Evolutionary conservation across 2,797 vertebrate species (phyloP).

Genomic region (Leptatherina wallacei): DNA sequence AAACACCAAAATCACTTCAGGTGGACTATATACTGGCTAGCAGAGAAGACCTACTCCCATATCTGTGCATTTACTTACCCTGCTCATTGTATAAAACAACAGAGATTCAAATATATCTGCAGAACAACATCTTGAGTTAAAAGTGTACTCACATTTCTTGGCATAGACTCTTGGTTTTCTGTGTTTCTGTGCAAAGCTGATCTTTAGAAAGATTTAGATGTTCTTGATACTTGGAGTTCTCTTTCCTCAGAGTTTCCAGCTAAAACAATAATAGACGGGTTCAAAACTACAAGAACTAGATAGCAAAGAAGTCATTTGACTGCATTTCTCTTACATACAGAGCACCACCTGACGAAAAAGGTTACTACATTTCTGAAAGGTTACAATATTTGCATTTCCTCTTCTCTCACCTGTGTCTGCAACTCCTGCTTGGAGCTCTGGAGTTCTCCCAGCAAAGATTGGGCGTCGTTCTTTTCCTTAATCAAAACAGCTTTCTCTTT

Average conservation of each 20-base stretch:
- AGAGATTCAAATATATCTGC: neutral
- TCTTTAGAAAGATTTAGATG: constrained; percentile 88
- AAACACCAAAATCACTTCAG: constrained; percentile 13
- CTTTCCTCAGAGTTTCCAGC: constrained; percentile 88
- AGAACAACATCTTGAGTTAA: neutral
- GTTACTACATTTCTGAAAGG: neutral
- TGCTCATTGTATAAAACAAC: neutral
- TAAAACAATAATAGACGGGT: constrained; percentile 59
- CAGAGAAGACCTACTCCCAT: neutral
- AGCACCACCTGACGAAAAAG: neutral
- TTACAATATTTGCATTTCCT: neutral
- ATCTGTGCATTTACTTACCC: neutral
- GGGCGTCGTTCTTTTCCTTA: constrained; percentile 85
- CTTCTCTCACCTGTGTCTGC: constrained; percentile 86
- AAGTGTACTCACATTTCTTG: constrained; percentile 90
- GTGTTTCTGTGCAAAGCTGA: constrained; percentile 84
- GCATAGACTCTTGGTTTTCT: constrained; percentile 86
- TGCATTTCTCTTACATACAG: neutral
- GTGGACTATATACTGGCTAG: neutral
- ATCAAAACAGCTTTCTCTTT: constrained; percentile 86
- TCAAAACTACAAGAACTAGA: neutral
- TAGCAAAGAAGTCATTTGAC: neutral
- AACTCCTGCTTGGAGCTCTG: constrained; percentile 84
- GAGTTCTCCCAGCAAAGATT: constrained; percentile 83
- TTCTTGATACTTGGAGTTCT: constrained; percentile 86